Conservation (phyloP, 2,113 vertebrate genomes). For the Proteles cristata region DNA sequence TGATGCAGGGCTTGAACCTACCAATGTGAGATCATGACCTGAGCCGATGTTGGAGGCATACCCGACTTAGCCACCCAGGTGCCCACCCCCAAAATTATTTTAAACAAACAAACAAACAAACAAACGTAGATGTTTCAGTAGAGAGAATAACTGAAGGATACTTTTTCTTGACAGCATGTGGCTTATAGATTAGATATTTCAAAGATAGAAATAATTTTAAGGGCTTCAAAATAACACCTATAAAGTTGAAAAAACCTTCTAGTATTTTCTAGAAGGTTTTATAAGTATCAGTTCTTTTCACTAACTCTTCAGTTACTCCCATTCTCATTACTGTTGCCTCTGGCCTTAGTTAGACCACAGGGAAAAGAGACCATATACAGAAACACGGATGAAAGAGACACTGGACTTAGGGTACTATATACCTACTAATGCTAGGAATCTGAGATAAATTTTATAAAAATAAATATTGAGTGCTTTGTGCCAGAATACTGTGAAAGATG, state of each 20-base stretch:
- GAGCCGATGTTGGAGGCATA: too few relatives aligned
- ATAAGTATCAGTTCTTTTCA: not conserved
- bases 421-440: not conserved
- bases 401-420: not conserved
- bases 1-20: too few relatives aligned
- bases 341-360: not conserved
- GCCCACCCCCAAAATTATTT: too few relatives aligned
- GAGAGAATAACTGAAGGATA: not conserved
- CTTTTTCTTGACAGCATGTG: not conserved
- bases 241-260: not conserved
- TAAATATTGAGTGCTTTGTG: not conserved
- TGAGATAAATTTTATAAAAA: not conserved
- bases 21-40: too few relatives aligned
- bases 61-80: too few relatives aligned
- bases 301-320: not conserved
- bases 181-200: not conserved
- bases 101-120: too few relatives aligned
- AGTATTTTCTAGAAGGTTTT: not conserved
- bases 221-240: not conserved
- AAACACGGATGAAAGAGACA: not conserved
- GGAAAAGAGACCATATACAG: not conserved
- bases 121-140: not conserved
- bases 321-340: not conserved
- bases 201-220: constrained; percentile 16
- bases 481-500: not conserved